Conservation (phyloP, 2,797 vertebrate species). For the Acipenser transmontanus region DNA sequence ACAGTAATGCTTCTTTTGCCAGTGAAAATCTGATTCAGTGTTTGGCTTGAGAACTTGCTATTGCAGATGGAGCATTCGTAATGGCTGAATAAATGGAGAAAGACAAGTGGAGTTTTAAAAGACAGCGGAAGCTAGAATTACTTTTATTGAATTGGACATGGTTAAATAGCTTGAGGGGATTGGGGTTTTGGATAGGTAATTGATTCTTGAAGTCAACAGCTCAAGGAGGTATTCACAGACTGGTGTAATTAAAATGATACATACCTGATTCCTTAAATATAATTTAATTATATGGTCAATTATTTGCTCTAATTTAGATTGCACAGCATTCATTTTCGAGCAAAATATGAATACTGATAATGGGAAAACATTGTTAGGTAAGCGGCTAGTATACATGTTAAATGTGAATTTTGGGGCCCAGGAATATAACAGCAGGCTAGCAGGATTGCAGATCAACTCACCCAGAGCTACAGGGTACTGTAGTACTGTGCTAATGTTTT, state of each 20-base stretch:
- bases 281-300: constrained; percentile 18
- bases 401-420: too few relatives aligned
- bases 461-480: too few relatives aligned
- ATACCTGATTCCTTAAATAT: constrained; percentile 38
- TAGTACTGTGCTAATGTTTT: too few relatives aligned
- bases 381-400: too few relatives aligned
- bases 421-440: too few relatives aligned
- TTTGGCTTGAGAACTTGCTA: too few relatives aligned
- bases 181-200: constrained; percentile 49
- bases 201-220: constrained; percentile 49
- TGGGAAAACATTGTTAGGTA: too few relatives aligned
- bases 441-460: too few relatives aligned
- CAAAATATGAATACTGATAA: not conserved
- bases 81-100: constrained; percentile 12
- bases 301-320: constrained; percentile 24
- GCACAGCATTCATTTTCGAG: constrained; percentile 4
- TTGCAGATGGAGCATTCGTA: not conserved
- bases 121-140: constrained; percentile 28
- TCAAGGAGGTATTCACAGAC: constrained; percentile 30
- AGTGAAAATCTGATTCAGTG: too few relatives aligned
- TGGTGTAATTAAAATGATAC: constrained; percentile 38
- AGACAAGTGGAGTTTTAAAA: constrained; percentile 29
- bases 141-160: constrained; percentile 55
- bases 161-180: constrained; percentile 54
- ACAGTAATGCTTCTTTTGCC: too few relatives aligned